Base-by-base conservation (phyloP, 1,140 invertebrate genomes). In the Papilio glaucus region DNA sequence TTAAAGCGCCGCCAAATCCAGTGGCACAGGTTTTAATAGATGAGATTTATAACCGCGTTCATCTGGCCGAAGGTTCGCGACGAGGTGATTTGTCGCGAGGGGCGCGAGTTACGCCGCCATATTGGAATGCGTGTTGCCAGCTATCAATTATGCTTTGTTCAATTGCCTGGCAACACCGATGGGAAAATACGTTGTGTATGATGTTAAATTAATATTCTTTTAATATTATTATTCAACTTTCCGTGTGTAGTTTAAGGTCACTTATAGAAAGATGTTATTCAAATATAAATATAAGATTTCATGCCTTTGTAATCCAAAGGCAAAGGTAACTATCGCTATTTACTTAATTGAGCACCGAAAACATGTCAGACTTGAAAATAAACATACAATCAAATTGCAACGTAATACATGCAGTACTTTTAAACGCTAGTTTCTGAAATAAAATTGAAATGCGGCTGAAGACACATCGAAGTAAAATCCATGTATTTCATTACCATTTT, bases 31-130 rank as follows among this genome's bases (percentile, higher is more conserved):
- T 85, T 87, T 84, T 86, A 85, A 89, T 87, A 86, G 82, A 75
- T 80, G 83, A 87, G 88, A 90, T 89, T 90, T 88, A 90, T 78
- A 83, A 79, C 74, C 73, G 75, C 77, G 80, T 86, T 89, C 87
- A 89, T 90, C 87, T 87, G 88, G 85, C 82, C 83, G 84, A 80
- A 84, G 86, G 86, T 79, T 78, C 74, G 72, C 67, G 53, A 72
- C 77, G 79, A 73, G 78, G 82, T 85, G 82, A 87, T 87, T 87
- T 88, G 87, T 86, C 78, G 81, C 77, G 74, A 76, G 62, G 65
- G 77, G 69, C 78, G 81, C 62, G 57, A 73, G 42, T 41, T 29
- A 62, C 26, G 72, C 37, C 74, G 80, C 77, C 75, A 84, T 72
- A 57, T 77, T 72, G 62, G 49, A 61, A 73, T 72, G 71, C 67